Conservation (phyloP, 2,888 invertebrate species). For the Microplitis manilae region DNA sequence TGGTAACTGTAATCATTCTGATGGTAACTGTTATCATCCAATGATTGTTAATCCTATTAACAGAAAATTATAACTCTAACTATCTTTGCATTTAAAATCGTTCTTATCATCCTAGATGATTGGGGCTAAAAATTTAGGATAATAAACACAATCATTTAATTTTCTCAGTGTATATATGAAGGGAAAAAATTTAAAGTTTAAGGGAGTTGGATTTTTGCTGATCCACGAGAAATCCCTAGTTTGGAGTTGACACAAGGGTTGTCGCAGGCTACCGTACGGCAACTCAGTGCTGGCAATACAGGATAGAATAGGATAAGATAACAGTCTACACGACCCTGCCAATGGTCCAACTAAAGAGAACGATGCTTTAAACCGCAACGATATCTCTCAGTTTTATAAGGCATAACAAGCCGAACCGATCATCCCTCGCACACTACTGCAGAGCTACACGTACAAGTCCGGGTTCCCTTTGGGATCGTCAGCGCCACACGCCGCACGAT, state of each 20-base stretch:
- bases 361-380: conserved; percentile 70
- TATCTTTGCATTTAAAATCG: no score
- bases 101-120: no score
- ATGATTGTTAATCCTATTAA: no score
- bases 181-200: conserved; percentile 18
- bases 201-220: conserved; percentile 57
- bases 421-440: conserved; percentile 45
- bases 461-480: conserved; percentile 45
- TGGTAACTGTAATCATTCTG: no score
- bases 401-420: conserved; percentile 55
- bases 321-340: conserved; percentile 52
- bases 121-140: no score
- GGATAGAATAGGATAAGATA: background rate
- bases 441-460: conserved; percentile 19
- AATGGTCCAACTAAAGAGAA: conserved; percentile 57
- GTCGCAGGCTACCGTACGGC: background rate
- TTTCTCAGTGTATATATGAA: no score
- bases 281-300: background rate
- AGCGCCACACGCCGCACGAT: background rate
- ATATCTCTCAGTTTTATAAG: conserved; percentile 64
- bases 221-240: conserved; percentile 67
- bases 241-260: conserved; percentile 53
- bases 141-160: no score
- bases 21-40: no score
- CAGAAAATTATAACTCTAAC: no score